Conservation (phyloP, 2,113 vertebrate genomes). For the Ctenodactylus gundi region DNA sequence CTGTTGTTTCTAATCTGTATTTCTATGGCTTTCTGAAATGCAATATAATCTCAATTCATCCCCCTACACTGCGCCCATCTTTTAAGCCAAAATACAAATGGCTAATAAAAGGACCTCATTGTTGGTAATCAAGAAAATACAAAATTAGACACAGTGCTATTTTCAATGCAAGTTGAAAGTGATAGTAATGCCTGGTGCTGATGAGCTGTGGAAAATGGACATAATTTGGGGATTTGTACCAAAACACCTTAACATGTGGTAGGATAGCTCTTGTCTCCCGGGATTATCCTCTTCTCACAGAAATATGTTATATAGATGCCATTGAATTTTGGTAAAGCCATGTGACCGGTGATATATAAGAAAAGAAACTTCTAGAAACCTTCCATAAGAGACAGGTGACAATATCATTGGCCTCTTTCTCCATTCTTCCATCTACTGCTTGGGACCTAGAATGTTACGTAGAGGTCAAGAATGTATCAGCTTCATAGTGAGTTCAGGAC, state of each 20-base stretch:
- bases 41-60: neutral
- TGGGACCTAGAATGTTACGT: neutral
- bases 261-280: neutral
- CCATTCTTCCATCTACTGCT: neutral
- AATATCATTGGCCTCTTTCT: neutral
- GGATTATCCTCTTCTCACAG: neutral
- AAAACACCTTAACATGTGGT: neutral
- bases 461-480: neutral
- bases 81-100: conserved; percentile 38
- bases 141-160: neutral
- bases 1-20: neutral
- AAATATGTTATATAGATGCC: neutral
- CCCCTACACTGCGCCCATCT: neutral
- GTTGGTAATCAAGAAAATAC: neutral
- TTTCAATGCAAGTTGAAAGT: neutral
- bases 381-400: neutral
- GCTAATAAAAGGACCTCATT: neutral
- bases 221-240: neutral
- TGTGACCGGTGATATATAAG: neutral
- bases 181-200: neutral
- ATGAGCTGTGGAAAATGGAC: neutral
- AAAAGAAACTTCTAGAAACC: neutral
- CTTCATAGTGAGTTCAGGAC: no score
- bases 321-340: neutral
- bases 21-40: neutral